Conservation (phyloP, 1,140 invertebrate species). For the Pectinophora gossypiella region DNA sequence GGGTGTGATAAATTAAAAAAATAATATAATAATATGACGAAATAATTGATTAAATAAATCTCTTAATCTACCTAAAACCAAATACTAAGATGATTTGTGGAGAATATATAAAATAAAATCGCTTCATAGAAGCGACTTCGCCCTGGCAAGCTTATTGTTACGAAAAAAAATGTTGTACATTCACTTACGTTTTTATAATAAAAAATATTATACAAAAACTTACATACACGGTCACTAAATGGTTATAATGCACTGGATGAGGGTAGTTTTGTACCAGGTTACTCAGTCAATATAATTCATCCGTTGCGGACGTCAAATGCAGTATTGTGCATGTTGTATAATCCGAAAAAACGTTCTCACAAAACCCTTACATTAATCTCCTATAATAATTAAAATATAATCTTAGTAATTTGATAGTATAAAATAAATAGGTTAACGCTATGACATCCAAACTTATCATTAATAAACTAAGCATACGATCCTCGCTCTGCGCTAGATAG, state of each 20-base stretch:
- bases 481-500: not conserved
- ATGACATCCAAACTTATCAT: constrained; percentile 10
- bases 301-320: constrained; percentile 53
- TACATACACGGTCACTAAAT: constrained; percentile 56
- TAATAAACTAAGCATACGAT: not conserved
- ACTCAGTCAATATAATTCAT: constrained; percentile 41
- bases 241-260: constrained; percentile 60
- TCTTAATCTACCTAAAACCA: constrained; percentile 43
- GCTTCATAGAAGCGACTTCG: constrained; percentile 68
- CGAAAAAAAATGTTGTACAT: constrained; percentile 48
- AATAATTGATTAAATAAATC: constrained; percentile 50
- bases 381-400: constrained; percentile 27
- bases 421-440: constrained; percentile 60
- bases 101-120: constrained; percentile 39
- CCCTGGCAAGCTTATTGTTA: constrained; percentile 46
- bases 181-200: constrained; percentile 39
- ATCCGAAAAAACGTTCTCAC: constrained; percentile 39
- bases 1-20: not conserved
- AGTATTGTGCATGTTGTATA: constrained; percentile 62
- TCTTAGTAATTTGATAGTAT: constrained; percentile 24
- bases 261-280: constrained; percentile 64
- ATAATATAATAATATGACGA: constrained; percentile 42
- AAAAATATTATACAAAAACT: constrained; percentile 65
- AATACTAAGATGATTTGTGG: constrained; percentile 17
- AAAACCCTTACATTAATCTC: constrained; percentile 34